phyloP scores from a whole-genome alignment of 2,113 vertebrate genomes.

The Anolis sagrei region DNA sequence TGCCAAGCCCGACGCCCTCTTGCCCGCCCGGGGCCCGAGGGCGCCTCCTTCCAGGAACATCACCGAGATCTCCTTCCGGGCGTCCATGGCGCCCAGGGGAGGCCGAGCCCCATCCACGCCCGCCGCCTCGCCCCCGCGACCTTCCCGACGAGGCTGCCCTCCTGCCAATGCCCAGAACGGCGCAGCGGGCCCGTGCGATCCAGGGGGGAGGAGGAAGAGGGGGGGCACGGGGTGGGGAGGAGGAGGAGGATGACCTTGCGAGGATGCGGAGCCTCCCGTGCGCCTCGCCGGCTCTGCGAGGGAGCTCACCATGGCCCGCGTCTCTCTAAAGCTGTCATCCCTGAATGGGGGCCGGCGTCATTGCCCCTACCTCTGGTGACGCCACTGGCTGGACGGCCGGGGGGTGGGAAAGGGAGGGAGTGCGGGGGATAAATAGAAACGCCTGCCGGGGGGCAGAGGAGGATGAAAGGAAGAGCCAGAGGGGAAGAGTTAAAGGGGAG shows the following conservation, averaged over 20 bases:
- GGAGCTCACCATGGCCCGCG: slow-evolving; percentile 94
- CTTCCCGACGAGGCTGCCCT: slow-evolving; percentile 39
- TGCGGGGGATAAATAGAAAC: slow-evolving; percentile 87
- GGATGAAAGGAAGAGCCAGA: slow-evolving; percentile 83
- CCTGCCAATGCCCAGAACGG: slow-evolving; percentile 48
- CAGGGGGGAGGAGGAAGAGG: not conserved
- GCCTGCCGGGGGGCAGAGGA: slow-evolving; percentile 77
- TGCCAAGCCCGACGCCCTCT: slow-evolving; percentile 83
- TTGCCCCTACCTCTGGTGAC: slow-evolving; percentile 92
- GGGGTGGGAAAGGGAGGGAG: slow-evolving; percentile 59
- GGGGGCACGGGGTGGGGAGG: slow-evolving; percentile 49
- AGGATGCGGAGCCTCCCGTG: slow-evolving; percentile 83
- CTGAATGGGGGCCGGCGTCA: slow-evolving; percentile 93
- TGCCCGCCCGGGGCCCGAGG: slow-evolving; percentile 83
- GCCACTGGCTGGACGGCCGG: slow-evolving; percentile 90
- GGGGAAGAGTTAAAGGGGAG: slow-evolving; percentile 78
- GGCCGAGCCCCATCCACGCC: slow-evolving; percentile 31
- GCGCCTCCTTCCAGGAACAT: slow-evolving; percentile 90
- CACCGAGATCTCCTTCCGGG: slow-evolving; percentile 88
- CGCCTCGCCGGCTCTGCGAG: slow-evolving; percentile 91
- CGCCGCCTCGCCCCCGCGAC: not conserved
- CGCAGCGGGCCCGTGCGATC: no score
- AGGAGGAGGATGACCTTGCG: slow-evolving; percentile 87
- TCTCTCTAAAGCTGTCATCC: slow-evolving; percentile 95
- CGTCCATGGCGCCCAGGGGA: slow-evolving; percentile 83